Evolutionary conservation across 2,113 vertebrate genomes (phyloP).

Genomic region (Oryzias javanicus): DNA sequence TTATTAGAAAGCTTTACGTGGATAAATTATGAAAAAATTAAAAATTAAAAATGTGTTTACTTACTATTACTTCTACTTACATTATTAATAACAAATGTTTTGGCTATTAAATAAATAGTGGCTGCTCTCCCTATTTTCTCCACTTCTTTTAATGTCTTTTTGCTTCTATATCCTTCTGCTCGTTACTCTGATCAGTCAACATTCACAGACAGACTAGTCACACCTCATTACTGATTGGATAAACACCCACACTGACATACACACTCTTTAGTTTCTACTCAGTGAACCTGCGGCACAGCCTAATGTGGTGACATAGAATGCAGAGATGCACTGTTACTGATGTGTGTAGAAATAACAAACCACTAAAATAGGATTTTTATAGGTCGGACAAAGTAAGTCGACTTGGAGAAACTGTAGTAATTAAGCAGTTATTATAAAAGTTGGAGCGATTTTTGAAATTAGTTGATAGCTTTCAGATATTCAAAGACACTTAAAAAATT

Average conservation of each 20-base stretch:
- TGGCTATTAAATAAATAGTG: neutral
- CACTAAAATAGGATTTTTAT: neutral
- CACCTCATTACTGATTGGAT: conserved; percentile 62
- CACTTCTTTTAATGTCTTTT: conserved; percentile 11
- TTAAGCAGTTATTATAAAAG: too few species aligned
- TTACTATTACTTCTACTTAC: neutral
- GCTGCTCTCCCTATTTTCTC: too few species aligned
- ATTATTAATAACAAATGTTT: too few species aligned
- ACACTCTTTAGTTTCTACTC: conserved; percentile 12
- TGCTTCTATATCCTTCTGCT: conserved; percentile 31
- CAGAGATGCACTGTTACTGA: conserved; percentile 22
- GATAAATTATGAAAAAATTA: too few species aligned
- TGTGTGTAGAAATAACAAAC: conserved; percentile 5
- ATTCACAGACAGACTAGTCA: conserved; percentile 56
- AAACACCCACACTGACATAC: conserved; percentile 15
- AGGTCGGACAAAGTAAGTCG: too few species aligned
- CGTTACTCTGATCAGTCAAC: conserved; percentile 68
- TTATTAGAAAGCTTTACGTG: too few species aligned
- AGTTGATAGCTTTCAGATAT: too few species aligned
- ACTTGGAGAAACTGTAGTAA: too few species aligned
- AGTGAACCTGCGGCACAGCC: conserved; percentile 37
- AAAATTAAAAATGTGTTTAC: neutral
- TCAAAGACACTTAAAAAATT: too few species aligned
- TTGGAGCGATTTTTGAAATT: too few species aligned
- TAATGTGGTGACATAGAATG: conserved; percentile 51